Percentiles rank a stretch among this genome's conserved stretches.
phyloP scores from a whole-genome alignment of 2,797 vertebrate species.

The Oreortyx pictus region DNA sequence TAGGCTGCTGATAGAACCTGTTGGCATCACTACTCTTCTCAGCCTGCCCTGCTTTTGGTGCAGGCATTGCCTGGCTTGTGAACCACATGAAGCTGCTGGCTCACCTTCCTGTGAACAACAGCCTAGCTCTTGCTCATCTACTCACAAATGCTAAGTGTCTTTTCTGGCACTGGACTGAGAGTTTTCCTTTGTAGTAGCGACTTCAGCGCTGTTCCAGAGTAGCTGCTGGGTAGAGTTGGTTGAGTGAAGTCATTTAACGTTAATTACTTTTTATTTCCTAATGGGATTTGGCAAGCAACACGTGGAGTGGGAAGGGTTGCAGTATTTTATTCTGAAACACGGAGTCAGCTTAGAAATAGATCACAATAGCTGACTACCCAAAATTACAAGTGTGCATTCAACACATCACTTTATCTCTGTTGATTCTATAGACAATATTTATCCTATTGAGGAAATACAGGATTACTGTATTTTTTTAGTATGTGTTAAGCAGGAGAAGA shows the following conservation, averaged over 20 bases:
- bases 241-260: neutral
- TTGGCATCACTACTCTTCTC: fast-evolving
- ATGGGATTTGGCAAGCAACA: constrained; percentile 21
- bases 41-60: neutral
- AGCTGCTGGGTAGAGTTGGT: constrained; percentile 8
- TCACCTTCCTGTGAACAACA: neutral
- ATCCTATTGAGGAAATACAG: neutral
- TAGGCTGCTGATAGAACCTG: neutral
- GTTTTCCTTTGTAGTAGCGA: neutral
- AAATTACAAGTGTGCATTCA: neutral
- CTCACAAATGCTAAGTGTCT: neutral
- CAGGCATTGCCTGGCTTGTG: neutral
- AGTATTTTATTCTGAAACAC: constrained; percentile 11
- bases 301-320: neutral
- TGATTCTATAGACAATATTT: neutral
- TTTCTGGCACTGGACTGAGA: neutral
- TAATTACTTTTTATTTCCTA: constrained; percentile 30
- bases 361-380: constrained; percentile 11
- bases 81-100: neutral
- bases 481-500: neutral
- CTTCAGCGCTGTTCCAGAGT: constrained; percentile 1
- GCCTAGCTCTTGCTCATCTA: neutral
- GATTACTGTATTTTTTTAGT: neutral
- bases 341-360: constrained; percentile 39
- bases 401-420: constrained; percentile 10